These are phyloP conservation scores for Drosophila auraria DNA, from an alignment of 1,140 invertebrate species.

Conservation along the genomic window DNA sequence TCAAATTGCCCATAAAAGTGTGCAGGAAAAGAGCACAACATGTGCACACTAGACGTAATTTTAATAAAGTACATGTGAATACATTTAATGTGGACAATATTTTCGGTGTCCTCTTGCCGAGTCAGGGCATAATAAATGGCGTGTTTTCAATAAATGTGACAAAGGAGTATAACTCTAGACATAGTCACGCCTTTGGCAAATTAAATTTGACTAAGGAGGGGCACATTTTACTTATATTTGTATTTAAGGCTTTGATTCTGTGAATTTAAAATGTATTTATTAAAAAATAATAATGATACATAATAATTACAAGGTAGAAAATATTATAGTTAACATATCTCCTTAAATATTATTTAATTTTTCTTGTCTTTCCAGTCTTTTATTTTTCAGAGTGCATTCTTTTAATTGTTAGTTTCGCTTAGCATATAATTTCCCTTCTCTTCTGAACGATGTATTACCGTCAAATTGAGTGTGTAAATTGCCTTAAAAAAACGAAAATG, in stretches of 20 bases:
- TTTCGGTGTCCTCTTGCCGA: conserved; percentile 1
- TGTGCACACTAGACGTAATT: conserved; percentile 39
- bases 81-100: conserved; percentile 24
- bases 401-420: conserved; percentile 7
- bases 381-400: not conserved
- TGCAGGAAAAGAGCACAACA: conserved; percentile 34
- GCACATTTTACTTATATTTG: no score
- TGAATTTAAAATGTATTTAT: no score
- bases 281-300: no score
- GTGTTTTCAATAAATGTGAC: not conserved
- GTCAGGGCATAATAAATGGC: not conserved
- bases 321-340: no score
- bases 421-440: not conserved
- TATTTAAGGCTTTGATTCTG: no score
- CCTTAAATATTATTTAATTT: no score
- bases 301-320: no score
- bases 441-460: conserved; percentile 2
- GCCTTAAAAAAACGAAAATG: conserved; percentile 3
- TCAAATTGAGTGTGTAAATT: conserved; percentile 34
- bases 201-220: no score
- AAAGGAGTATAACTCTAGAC: not conserved
- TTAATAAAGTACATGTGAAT: conserved; percentile 27
- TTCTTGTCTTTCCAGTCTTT: not conserved
- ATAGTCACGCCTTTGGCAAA: no score
- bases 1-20: conserved; percentile 73